phyloP scores from a whole-genome alignment of 64 coral and sea anemone genomes.

The Dendronephthya gigantea region DNA sequence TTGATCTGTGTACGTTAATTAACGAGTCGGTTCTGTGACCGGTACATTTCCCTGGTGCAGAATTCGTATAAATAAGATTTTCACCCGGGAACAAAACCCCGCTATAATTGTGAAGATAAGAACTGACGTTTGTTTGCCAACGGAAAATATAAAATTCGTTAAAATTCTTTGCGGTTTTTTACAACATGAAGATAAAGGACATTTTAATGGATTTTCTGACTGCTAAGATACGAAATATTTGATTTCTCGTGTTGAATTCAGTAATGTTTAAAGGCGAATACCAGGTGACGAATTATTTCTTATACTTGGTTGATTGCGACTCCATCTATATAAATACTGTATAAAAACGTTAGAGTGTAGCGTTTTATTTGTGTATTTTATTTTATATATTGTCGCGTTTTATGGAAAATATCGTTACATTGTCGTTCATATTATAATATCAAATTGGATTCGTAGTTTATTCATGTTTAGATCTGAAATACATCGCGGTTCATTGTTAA shows the following conservation, averaged over 20 bases:
- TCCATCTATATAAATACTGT: no score
- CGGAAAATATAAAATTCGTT: neutral
- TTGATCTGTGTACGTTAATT: neutral
- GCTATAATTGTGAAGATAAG: neutral
- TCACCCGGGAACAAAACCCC: neutral
- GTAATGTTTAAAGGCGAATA: conserved; percentile 3
- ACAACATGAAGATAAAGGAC: neutral
- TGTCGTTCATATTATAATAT: no score
- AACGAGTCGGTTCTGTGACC: neutral
- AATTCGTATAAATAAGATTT: neutral
- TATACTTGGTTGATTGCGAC: no score
- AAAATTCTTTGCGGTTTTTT: neutral
- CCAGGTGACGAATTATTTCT: neutral
- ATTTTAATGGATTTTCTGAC: neutral
- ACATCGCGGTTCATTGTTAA: no score
- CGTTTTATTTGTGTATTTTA: no score
- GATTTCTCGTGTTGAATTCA: neutral
- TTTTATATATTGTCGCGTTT: no score
- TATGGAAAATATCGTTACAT: no score
- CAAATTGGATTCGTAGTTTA: no score
- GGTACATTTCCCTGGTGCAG: neutral
- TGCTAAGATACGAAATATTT: neutral
- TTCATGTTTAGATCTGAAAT: no score
- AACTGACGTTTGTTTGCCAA: neutral
- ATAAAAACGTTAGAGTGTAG: no score